phyloP scores from a whole-genome alignment of 2,797 vertebrate genomes.

The Cuculus canorus region DNA sequence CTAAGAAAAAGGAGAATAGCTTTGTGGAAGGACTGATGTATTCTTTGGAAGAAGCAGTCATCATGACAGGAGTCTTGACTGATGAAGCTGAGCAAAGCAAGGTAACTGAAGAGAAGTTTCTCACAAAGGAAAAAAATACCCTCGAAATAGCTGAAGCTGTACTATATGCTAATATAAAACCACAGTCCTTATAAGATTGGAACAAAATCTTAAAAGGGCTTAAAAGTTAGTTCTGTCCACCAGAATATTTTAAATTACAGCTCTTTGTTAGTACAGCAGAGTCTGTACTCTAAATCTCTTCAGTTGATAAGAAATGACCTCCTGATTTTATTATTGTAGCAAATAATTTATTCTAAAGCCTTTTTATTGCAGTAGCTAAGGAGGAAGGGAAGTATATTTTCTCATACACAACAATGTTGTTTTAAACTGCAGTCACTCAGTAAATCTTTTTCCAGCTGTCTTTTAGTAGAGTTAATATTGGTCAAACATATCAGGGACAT shows the following conservation, averaged over 20 bases:
- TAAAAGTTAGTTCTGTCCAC: neutral
- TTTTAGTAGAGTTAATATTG: neutral
- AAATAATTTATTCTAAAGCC: neutral
- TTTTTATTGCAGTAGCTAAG: neutral
- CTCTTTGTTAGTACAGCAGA: neutral
- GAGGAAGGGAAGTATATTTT: neutral
- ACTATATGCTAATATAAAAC: neutral
- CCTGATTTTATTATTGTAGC: neutral
- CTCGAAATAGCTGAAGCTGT: neutral
- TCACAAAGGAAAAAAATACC: neutral
- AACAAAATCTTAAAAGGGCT: neutral
- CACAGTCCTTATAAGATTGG: neutral
- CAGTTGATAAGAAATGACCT: neutral
- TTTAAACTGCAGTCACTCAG: neutral
- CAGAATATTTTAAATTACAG: neutral
- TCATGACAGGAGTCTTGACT: constrained; percentile 94
- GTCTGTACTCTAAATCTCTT: neutral
- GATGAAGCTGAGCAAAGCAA: constrained; percentile 87
- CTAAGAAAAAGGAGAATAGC: constrained; percentile 86
- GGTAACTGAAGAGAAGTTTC: constrained; percentile 73
- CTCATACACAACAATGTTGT: neutral
- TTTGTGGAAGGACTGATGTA: constrained; percentile 96
- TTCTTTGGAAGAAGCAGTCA: constrained; percentile 88
- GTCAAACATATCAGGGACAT: neutral
- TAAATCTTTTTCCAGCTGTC: neutral